phyloP scores from a whole-genome alignment of 2,888 invertebrate genomes.

The Chymomyza fuscimana region DNA sequence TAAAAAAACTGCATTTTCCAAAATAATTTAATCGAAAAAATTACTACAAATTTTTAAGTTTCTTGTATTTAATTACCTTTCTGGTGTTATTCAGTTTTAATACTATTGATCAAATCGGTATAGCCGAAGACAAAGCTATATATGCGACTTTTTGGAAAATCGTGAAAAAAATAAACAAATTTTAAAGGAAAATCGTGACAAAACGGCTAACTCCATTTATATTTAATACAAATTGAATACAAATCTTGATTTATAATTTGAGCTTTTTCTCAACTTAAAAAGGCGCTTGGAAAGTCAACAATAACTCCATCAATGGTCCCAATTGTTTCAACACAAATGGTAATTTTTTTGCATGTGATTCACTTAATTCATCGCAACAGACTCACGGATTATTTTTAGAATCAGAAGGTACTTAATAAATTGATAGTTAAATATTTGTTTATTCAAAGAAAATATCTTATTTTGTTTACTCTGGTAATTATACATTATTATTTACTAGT shows the following conservation, averaged over 20 bases:
- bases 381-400: neutral
- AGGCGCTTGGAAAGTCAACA: conserved; percentile 3
- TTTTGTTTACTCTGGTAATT: neutral
- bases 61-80: too few species aligned
- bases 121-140: too few species aligned
- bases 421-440: neutral
- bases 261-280: neutral
- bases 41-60: too few species aligned
- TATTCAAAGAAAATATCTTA: neutral
- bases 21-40: too few species aligned
- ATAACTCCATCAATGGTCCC: neutral
- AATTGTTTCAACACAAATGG: neutral
- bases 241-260: neutral
- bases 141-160: too few species aligned
- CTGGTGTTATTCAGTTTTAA: too few species aligned
- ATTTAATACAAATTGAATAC: neutral
- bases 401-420: neutral
- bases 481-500: too few species aligned
- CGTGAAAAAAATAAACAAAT: too few species aligned
- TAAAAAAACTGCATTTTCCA: too few species aligned
- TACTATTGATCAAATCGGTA: too few species aligned
- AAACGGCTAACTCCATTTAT: neutral
- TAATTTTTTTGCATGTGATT: conserved; percentile 1
- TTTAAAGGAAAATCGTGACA: neutral
- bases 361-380: neutral